Base-by-base conservation (phyloP, 2,888 invertebrate species). In the Brachyopa scutellaris region DNA sequence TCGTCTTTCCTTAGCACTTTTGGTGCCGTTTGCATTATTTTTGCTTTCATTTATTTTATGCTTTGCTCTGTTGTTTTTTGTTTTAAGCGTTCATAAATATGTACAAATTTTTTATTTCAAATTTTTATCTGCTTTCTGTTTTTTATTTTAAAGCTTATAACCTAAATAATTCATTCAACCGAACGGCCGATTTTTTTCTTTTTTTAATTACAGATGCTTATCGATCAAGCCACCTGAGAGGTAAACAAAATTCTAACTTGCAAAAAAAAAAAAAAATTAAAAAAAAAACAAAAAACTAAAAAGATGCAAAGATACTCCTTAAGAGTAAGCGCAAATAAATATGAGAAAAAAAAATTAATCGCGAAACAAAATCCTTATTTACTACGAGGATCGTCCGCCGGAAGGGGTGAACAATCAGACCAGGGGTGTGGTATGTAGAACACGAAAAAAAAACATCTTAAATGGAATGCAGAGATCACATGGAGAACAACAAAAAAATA, bases 171-270 rank as follows among this genome's bases (percentile, higher is more conserved):
- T 90, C 92, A 92, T 93, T 93, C 92, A 92, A 92, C 92, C 85
- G 85, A 85, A 86, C 86, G 86, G 86, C 85, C 86, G 86, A 84
- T 85, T 79, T 80, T 83, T 88, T 88, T 87, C 87, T 92, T 92
- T 88, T 93, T 93, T 93, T 93, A 93, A 93, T 93, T 93, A 92
- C 93, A 93, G 93, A 93, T 93, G 93, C 93, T 93, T 93, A 93
- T 93, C 93, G 92, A 93, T 93, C 93, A 93, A 93, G 93, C 93
- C 93, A 93, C 93, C 93, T 92, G 93, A 93, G 92, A 93, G 93
- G 93, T 93, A 93, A 93, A 89, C 86, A 87, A 86, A 85, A 85
- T 82, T 83, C 82, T 84, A 85, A 79, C 84, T 83, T 84, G 78
- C 79, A 66, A 84, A 69, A 80, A 15, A 78, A 67, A 74, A 49